phyloP scores from a whole-genome alignment of 1,140 invertebrate genomes.

The Orchestia grillus region DNA sequence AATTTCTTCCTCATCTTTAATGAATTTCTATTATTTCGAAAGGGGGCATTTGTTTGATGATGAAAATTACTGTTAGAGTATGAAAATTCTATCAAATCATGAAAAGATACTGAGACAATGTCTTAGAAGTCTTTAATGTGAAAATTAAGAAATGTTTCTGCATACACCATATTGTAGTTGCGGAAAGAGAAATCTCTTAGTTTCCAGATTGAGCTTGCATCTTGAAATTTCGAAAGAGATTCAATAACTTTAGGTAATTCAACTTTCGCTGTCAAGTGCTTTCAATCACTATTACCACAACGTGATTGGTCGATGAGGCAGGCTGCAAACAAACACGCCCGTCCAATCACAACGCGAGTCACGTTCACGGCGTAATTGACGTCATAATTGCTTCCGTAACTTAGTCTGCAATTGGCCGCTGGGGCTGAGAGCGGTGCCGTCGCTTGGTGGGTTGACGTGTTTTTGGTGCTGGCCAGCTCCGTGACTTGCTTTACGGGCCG shows the following conservation, averaged over 20 bases:
- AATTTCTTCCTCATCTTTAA: too few species aligned
- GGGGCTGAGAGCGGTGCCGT: background rate
- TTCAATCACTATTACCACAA: background rate
- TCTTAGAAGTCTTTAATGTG: too few species aligned
- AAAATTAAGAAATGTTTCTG: too few species aligned
- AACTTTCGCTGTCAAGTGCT: background rate
- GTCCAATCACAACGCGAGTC: background rate
- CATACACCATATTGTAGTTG: too few species aligned
- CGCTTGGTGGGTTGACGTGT: background rate
- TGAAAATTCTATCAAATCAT: too few species aligned
- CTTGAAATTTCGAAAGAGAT: background rate
- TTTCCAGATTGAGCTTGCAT: too few species aligned
- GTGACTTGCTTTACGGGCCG: too few species aligned
- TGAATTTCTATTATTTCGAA: too few species aligned
- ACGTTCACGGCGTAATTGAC: background rate
- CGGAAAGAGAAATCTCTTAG: too few species aligned
- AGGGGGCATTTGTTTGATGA: too few species aligned
- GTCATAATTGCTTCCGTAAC: background rate
- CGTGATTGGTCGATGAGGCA: slow-evolving; percentile 20
- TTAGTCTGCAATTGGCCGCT: background rate
- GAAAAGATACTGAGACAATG: too few species aligned
- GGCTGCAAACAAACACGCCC: background rate
- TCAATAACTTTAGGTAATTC: background rate
- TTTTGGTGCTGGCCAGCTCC: background rate
- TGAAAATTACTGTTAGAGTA: too few species aligned